Conservation (phyloP, 1,140 invertebrate genomes). For the Plectus sambesii region DNA sequence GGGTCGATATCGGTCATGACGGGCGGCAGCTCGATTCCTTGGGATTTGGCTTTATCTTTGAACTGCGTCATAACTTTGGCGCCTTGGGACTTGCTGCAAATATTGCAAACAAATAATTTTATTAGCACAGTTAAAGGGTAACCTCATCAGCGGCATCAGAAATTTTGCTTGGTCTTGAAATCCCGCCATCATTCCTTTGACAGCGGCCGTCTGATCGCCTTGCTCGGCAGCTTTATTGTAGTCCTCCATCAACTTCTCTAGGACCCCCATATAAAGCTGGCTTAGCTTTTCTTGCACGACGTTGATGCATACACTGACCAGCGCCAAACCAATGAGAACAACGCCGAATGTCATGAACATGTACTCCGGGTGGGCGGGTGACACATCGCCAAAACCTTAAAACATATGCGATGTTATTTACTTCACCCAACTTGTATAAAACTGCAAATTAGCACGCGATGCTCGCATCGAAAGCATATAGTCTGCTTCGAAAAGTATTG, state of each 20-base stretch:
- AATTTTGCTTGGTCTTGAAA: slow-evolving; percentile 38
- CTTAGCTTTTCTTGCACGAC: slow-evolving; percentile 40
- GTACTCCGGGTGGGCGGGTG: slow-evolving; percentile 62
- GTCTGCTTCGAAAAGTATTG: no score
- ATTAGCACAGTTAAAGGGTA: not conserved
- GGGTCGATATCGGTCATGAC: slow-evolving; percentile 38
- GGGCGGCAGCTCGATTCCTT: slow-evolving; percentile 38
- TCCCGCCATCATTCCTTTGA: slow-evolving; percentile 38
- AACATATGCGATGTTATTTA: no score
- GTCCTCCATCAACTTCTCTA: slow-evolving; percentile 37
- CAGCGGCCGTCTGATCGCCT: slow-evolving; percentile 32
- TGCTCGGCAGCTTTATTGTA: slow-evolving; percentile 33
- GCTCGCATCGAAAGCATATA: no score
- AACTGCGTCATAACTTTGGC: slow-evolving; percentile 37
- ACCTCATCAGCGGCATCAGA: slow-evolving; percentile 39
- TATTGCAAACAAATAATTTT: not conserved
- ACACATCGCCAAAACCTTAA: slow-evolving; percentile 35
- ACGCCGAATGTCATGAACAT: slow-evolving; percentile 86
- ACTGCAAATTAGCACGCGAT: no score
- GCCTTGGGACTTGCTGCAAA: slow-evolving; percentile 36
- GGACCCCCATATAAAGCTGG: slow-evolving; percentile 30
- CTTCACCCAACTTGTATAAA: no score
- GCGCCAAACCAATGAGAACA: slow-evolving; percentile 76
- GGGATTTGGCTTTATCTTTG: slow-evolving; percentile 29
- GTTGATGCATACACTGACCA: slow-evolving; percentile 89